These are phyloP conservation scores for Dioctria linearis DNA, from an alignment of 2,888 invertebrate genomes.

Conservation along the genomic window DNA sequence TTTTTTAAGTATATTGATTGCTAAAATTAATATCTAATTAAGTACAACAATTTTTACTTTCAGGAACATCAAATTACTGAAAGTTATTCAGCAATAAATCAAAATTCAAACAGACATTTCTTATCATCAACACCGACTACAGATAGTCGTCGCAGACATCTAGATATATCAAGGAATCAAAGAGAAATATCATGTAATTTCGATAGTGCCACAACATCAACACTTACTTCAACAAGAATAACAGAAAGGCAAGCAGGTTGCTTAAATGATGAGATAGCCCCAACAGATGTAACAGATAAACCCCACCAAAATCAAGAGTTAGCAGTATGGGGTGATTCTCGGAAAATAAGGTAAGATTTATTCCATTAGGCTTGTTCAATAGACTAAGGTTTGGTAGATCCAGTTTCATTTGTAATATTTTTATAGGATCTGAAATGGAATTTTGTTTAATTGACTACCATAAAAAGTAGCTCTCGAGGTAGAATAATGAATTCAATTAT, in stretches of 20 bases:
- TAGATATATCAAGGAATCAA: constrained; percentile 63
- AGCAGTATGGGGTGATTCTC: constrained; percentile 61
- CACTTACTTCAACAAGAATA: constrained; percentile 38
- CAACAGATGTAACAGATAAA: background rate
- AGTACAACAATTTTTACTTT: background rate
- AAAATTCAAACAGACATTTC: constrained; percentile 47
- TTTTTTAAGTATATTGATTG: too few relatives aligned
- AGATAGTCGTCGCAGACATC: constrained; percentile 60
- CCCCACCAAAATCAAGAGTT: constrained; percentile 31
- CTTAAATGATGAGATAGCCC: background rate
- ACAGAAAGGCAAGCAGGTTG: background rate
- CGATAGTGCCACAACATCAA: constrained; percentile 54
- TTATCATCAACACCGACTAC: constrained; percentile 56
- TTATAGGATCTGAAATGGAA: too few relatives aligned
- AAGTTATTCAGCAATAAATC: constrained; percentile 36
- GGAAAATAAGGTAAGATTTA: constrained; percentile 53
- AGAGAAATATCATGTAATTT: constrained; percentile 65
- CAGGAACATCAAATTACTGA: constrained; percentile 22
- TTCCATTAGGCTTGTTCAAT: background rate
- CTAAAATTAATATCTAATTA: background rate
- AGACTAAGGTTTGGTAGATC: too few relatives aligned
- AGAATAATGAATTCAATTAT: too few relatives aligned
- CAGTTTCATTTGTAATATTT: background rate
- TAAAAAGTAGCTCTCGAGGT: too few relatives aligned
- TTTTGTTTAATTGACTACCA: background rate